Evolutionary conservation across 2,888 invertebrate genomes (phyloP).

Genomic region (Apocheima hispidaria): DNA sequence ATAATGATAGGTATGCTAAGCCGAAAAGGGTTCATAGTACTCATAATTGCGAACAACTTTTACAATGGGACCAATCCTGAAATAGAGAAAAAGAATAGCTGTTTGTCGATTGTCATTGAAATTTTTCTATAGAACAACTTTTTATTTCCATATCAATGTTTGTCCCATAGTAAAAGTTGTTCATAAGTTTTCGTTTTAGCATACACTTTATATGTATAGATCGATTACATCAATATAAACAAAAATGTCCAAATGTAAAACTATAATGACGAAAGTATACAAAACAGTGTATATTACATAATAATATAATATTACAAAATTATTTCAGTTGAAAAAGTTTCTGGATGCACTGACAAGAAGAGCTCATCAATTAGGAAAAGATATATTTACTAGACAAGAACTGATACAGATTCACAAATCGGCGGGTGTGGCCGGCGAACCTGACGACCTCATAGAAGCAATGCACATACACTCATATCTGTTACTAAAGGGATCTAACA

Average conservation of each 20-base stretch:
- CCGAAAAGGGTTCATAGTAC: too few relatives aligned
- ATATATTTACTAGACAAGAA: conserved; percentile 91
- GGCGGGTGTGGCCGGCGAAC: conserved; percentile 88
- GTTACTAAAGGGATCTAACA: conserved; percentile 91
- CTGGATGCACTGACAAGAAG: conserved; percentile 88
- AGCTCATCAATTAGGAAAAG: conserved; percentile 88
- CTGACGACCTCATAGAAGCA: conserved; percentile 90
- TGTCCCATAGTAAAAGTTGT: too few relatives aligned
- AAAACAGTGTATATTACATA: conserved; percentile 6
- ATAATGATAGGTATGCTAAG: too few relatives aligned
- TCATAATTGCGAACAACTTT: too few relatives aligned
- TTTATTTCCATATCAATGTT: too few relatives aligned
- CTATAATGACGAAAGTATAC: conserved; percentile 15
- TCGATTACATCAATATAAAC: background rate
- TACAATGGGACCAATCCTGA: too few relatives aligned
- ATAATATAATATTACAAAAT: background rate
- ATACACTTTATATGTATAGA: background rate
- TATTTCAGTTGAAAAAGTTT: conserved; percentile 89
- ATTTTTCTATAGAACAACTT: too few relatives aligned
- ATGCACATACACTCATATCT: conserved; percentile 95
- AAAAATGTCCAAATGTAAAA: conserved; percentile 1
- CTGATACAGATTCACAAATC: conserved; percentile 90
- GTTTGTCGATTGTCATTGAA: too few relatives aligned
- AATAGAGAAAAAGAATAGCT: too few relatives aligned
- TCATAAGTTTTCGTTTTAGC: too few relatives aligned